Percentiles rank a stretch among this genome's conserved stretches.
These are phyloP conservation scores for Scomber colias DNA, from an alignment of 2,113 vertebrate genomes.

Conservation along the genomic window DNA sequence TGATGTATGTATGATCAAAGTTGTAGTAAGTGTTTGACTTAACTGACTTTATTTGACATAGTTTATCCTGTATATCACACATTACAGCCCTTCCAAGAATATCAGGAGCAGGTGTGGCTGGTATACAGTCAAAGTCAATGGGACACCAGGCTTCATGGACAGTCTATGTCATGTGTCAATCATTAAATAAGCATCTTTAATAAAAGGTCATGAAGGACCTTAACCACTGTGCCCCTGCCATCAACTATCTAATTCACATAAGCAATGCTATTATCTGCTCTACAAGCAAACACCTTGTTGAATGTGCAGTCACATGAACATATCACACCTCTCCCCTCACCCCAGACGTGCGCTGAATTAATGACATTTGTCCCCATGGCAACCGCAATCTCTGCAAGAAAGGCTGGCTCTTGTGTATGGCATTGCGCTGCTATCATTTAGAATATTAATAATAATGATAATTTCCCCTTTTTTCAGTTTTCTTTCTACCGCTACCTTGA, in stretches of 20 bases:
- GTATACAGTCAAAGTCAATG: too few relatives aligned
- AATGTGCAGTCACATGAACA: slow-evolving; percentile 23
- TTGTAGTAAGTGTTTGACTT: too few relatives aligned
- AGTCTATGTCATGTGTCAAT: not conserved
- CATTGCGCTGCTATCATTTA: not conserved
- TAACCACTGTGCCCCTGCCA: not conserved
- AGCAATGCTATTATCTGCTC: not conserved
- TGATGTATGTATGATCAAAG: too few relatives aligned
- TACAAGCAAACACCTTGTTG: slow-evolving; percentile 22
- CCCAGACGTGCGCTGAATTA: slow-evolving; percentile 6
- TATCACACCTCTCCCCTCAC: slow-evolving; percentile 13
- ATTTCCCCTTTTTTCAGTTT: not conserved
- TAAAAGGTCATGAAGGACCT: not conserved
- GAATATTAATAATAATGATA: too few relatives aligned
- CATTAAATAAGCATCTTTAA: not conserved
- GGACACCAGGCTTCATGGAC: too few relatives aligned
- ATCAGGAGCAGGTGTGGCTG: too few relatives aligned
- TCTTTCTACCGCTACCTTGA: not conserved
- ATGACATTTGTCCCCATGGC: slow-evolving; percentile 17
- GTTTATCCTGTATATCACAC: too few relatives aligned
- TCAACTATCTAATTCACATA: not conserved
- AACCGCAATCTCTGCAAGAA: slow-evolving; percentile 8
- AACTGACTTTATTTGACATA: too few relatives aligned
- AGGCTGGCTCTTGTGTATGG: not conserved
- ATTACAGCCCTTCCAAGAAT: too few relatives aligned